phyloP scores from a whole-genome alignment of 1,140 invertebrate genomes.

The Parasteatoda tepidariorum region DNA sequence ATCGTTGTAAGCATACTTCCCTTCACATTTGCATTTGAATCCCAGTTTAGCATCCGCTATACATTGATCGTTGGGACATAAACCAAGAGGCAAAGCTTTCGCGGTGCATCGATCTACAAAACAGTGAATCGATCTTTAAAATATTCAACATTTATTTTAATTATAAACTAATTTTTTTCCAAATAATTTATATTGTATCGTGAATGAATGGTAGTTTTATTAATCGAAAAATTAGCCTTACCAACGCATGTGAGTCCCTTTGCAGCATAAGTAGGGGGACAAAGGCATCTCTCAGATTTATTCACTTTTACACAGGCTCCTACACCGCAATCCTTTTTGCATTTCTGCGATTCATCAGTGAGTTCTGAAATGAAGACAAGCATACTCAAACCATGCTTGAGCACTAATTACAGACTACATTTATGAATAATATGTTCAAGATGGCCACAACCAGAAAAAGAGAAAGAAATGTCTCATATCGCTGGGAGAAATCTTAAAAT shows the following conservation, averaged over 20 bases:
- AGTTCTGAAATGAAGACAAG: too few species aligned
- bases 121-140: slow-evolving; percentile 21
- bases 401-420: too few species aligned
- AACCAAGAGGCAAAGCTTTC: neutral
- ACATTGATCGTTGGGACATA: slow-evolving; percentile 3
- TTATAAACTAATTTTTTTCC: too few species aligned
- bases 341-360: neutral
- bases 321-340: neutral
- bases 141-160: too few species aligned
- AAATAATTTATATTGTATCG: too few species aligned
- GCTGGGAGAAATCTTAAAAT: too few species aligned
- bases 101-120: slow-evolving; percentile 3
- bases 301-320: neutral
- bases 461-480: too few species aligned
- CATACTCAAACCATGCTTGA: too few species aligned
- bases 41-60: neutral
- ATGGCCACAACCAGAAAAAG: too few species aligned
- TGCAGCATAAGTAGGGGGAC: neutral
- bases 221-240: too few species aligned
- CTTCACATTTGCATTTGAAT: slow-evolving; percentile 37
- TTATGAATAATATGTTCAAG: too few species aligned
- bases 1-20: neutral
- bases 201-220: too few species aligned
- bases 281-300: neutral
- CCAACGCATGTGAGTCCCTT: neutral